Evolutionary conservation across 1,140 invertebrate genomes (phyloP), one percentile per base, ranked within the genome.

Genomic region (Asbolus verrucosus): DNA sequence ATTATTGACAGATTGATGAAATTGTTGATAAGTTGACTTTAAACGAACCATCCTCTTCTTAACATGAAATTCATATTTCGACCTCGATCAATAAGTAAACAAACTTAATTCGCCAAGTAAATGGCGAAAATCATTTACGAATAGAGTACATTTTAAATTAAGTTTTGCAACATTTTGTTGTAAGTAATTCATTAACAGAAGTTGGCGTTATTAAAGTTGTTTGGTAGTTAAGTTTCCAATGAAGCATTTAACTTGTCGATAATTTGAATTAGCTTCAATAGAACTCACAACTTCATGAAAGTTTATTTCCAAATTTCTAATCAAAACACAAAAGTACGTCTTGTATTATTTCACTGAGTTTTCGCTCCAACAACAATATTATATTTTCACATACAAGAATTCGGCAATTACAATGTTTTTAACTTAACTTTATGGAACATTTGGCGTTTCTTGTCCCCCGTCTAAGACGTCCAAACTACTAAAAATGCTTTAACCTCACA

Each of bases 1-100:
- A 72, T 72, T 72, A 72, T 72, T 72, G 70, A 50, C 54, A 63
- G 50, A 72, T 72, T 72, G 70, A 72, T 69, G 38, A 68, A 72
- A 72, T 72, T 72, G 66, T 72, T 72, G 66, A 63, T 72, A 63
- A 71, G 43, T 71, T 62, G 30, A 69, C 41, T 72, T 36, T 36
- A 36, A 36, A 36, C 5, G 33, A 36, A 36, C n/a, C n/a, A n/a
- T n/a, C n/a, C n/a, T 36, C 36, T 27, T 54, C 46, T 6, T n/a
- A 2, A 11, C 11, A 6, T 11, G 33, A 3, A 27, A 8, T 3
- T 4, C 11, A 6, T 36, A 36, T 11, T 2, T 5, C 5, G 11
- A 36, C 33, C 4, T 30, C 27, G 27, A 8, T 30, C 4, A 30
- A 30, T 30, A 11, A 36, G 5, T 3, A 6, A 36, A 36, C 11